Base-by-base conservation (phyloP, 2,113 vertebrate species). In the Indri indri region DNA sequence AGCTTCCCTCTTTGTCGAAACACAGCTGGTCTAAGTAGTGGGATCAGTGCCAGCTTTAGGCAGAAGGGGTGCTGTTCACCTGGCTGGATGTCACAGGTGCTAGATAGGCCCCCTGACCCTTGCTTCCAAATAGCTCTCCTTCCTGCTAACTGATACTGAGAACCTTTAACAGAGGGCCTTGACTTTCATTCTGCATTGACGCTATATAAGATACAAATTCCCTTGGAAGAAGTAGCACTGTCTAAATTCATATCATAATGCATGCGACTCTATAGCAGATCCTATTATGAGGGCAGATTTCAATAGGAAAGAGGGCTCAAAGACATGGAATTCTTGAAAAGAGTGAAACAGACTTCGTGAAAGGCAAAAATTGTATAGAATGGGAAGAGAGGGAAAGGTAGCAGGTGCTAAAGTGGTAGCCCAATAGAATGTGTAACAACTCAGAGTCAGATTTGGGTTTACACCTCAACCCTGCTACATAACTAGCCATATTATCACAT, bases 171-270 rank as follows among this genome's bases (percentile, higher is more conserved):
- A 63, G 30, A 71, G 45, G 27, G 22, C 71, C 47, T 85, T 90
- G 59, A 96, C 5, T 93, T 96, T 90, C 30, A 86, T 79, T 82
- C 70, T 90, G 85, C 20, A 47, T 17, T 54, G 30, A 89, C 65
- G 88, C 91, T 66, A 74, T 32, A 40, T 65, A 66, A 65, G 17
- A 34, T 70, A 87, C 37, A 93, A 85, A 83, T 91, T 74, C 47
- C 37, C 77, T 92, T 79, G 57, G 77, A 96, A 87, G 40, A 88
- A 27, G 6, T 86, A 45, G 30, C 50, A 71, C 66, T 88, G 30
- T 85, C n/a, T 91, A 86, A 71, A 93, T 97, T 95, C 71, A n/a
- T 85, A 52, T 66, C 61, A 23, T 32, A 16, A 52, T 89, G 27
- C 37, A 30, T 30, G 50, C 88, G 59, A 92, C 50, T 96, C 34